phyloP scores from a whole-genome alignment of 2,113 vertebrate species.

The Blennius ocellaris region DNA sequence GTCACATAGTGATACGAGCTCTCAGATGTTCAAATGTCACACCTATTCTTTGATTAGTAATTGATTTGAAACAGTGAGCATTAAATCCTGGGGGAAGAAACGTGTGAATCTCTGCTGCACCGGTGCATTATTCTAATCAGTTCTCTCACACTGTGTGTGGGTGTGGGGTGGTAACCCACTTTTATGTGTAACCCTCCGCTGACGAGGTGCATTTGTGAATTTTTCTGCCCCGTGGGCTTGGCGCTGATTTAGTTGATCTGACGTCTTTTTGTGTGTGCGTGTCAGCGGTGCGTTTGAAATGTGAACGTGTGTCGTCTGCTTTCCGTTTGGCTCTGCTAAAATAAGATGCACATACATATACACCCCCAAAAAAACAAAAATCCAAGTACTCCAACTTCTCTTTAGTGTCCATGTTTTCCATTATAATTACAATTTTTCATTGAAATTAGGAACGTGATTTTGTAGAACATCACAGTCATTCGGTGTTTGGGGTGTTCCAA shows the following conservation, averaged over 20 bases:
- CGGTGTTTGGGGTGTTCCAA: too few species aligned
- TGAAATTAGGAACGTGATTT: too few species aligned
- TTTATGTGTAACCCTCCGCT: conserved; percentile 2
- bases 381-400: not conserved
- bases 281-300: conserved; percentile 10
- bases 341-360: too few species aligned
- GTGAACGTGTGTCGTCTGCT: not conserved
- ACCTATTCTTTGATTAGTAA: not conserved
- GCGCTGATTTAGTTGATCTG: conserved; percentile 1
- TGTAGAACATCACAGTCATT: too few species aligned
- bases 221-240: not conserved
- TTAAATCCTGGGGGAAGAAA: not conserved
- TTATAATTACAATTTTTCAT: not conserved
- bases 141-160: not conserved
- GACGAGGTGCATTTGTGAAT: conserved; percentile 5
- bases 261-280: conserved; percentile 12
- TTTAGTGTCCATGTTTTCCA: not conserved
- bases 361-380: too few species aligned
- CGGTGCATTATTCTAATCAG: not conserved
- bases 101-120: not conserved
- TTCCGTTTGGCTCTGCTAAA: conserved; percentile 6
- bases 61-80: not conserved
- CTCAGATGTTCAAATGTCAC: too few species aligned
- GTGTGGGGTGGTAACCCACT: not conserved
- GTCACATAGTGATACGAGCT: not conserved